These are phyloP conservation scores for Camelus dromedarius DNA, from an alignment of 2,113 vertebrate species.

Conservation along the genomic window DNA sequence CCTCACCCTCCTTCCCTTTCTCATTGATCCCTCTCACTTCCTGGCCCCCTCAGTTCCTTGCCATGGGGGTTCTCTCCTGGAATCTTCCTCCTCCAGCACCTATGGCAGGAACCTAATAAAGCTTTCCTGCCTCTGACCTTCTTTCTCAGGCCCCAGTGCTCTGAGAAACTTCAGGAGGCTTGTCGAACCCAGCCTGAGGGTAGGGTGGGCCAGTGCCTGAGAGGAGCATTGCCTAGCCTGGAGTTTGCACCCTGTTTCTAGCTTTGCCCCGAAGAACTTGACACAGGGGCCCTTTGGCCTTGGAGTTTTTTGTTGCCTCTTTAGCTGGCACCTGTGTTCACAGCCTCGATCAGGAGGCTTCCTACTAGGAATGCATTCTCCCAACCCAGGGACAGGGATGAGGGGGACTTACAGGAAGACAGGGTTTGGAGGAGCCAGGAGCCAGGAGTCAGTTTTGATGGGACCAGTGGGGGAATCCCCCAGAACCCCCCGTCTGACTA, in stretches of 20 bases:
- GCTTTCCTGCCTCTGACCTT: not conserved
- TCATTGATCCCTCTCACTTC: not conserved
- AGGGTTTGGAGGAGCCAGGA: slow-evolving; percentile 7
- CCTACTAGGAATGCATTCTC: not conserved
- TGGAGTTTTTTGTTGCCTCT: not conserved
- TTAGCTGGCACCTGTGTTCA: slow-evolving; percentile 19
- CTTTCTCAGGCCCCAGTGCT: not conserved
- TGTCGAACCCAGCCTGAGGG: not conserved
- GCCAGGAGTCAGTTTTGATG: slow-evolving; percentile 20
- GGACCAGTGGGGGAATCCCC: slow-evolving; percentile 23
- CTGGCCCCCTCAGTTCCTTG: slow-evolving; percentile 1
- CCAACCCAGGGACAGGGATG: not conserved
- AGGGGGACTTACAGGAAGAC: not conserved
- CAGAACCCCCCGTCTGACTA: not conserved
- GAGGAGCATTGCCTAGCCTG: not conserved
- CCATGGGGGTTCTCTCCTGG: not conserved
- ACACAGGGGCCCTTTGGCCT: not conserved
- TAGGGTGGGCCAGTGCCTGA: not conserved
- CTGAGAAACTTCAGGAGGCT: not conserved
- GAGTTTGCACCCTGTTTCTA: not conserved
- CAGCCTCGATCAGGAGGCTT: not conserved
- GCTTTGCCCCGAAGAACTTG: slow-evolving; percentile 9
- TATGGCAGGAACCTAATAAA: slow-evolving; percentile 14
- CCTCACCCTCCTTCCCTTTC: not conserved
- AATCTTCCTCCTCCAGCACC: not conserved